Base-by-base conservation (phyloP, 2,797 vertebrate genomes). In the Helarctos malayanus region DNA sequence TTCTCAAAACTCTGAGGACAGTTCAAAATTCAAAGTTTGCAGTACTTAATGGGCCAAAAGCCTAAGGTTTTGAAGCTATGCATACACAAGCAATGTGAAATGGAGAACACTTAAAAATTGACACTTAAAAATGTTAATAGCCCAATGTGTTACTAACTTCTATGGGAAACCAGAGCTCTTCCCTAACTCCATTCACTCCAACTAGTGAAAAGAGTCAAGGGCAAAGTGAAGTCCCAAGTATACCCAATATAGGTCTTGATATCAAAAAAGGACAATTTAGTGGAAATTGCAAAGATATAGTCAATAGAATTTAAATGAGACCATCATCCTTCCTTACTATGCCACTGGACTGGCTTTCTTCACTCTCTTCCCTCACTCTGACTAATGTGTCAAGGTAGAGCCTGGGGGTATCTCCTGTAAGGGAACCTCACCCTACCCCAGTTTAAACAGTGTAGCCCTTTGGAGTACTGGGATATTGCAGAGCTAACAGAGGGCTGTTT, bases 21-120 rank as follows among this genome's bases (percentile, higher is more conserved):
- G 95, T 95, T 98, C 79, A 93, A 92, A 97, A 97, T 83, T 97
- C 89, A 88, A 97, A 95, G 86, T 95, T 94, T 97, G 86, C 32
- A 23, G 35, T 97, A 96, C 59, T 95, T 94, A 98, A 94, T 92
- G 93, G 81, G 18, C 93, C 92, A 69, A 85, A 97, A 91, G n/a
- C 71, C 92, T 85, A 82, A 92, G 91, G 85, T 82, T 97, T 94
- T 88, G 91, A 89, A 97, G 73, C 15, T 27, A 41, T n/a, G 27
- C 75, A 92, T 83, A 80, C 68, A 92, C 49, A 92, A 96, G 76
- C 76, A 92, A 57, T 71, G 68, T 38, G 15, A 95, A 84, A 21
- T 86, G 35, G 38, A 94, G 73, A 94, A 81, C 12, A 75, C 59
- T 52, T 84, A 75, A 47, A 47, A 29, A 73, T 47, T 90, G 83